Percentiles rank a stretch among this genome's conserved stretches.
Conservation (phyloP, 2,888 invertebrate species). For the Flexamia atlantica region DNA sequence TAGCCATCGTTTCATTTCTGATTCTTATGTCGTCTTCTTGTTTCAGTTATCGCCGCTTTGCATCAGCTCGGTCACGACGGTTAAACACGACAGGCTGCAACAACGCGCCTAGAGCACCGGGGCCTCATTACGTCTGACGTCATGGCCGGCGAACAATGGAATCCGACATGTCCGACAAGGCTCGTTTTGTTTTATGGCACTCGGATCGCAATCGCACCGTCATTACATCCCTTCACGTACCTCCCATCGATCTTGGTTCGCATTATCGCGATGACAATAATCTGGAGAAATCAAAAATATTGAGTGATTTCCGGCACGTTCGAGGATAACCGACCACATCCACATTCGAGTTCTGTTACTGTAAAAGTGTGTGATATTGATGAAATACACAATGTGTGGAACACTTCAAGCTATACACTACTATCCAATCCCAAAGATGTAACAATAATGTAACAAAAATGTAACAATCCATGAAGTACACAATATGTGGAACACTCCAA, state of each 20-base stretch:
- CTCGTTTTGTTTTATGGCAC: conserved; percentile 21
- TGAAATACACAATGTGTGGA: no score
- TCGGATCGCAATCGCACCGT: background rate
- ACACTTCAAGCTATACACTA: no score
- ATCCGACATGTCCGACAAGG: conserved; percentile 8
- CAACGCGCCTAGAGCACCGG: background rate
- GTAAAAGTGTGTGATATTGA: no score
- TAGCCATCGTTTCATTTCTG: conserved; percentile 59
- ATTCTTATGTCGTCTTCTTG: conserved; percentile 36
- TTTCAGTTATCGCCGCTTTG: conserved; percentile 30
- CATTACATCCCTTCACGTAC: conserved; percentile 1
- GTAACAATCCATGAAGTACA: no score
- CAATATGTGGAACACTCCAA: no score
- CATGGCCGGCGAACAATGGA: background rate
- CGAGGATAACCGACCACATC: no score
- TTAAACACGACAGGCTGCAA: background rate
- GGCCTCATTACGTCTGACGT: conserved; percentile 1
- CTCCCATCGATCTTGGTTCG: background rate
- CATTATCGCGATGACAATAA: background rate
- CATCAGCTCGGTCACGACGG: conserved; percentile 29
- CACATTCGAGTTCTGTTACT: no score
- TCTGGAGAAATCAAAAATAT: background rate
- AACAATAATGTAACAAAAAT: no score
- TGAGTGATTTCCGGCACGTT: no score
- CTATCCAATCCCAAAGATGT: no score